Evolutionary conservation across 1,140 invertebrate species (phyloP), one percentile per base, ranked within the genome.

Genomic region (Brachionus plicatilis): DNA sequence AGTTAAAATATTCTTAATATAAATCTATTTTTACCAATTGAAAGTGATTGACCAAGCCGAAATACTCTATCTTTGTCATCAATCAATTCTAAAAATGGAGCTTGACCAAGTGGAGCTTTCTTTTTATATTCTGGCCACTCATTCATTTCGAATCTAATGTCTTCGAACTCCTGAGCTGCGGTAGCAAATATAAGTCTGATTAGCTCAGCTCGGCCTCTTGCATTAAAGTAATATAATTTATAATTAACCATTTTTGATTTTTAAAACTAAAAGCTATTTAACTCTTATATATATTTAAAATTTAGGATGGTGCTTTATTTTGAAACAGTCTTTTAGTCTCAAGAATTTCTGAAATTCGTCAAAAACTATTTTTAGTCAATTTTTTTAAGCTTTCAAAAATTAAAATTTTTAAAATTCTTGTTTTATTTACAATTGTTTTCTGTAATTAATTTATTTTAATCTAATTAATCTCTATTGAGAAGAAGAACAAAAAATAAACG

Each of bases 41-140:
- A 41, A 6, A 65, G 24, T 6, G 79, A 65, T 82, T 82, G 79
- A 29, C 50, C 50, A 68, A 82, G 37, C 17, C 41, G 56, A 33
- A 65, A 45, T 45, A 68, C 65, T 65, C 60, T 60, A 29, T 27
- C 41, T 17, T 45, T 45, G 37, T 82, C 79, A 29, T 82, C 43
- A 43, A 82, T 68, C 17, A 72, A 47, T 65, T 82, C 79, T 33
- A 84, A 27, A 24, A 76, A 43, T 33, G 83, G 86, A 24, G 85
- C 41, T 79, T 85, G 70, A 14, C 84, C 85, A 33, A 85, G 86
- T 7, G 86, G 86, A 12, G 84, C 84, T n/a, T 56, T 83, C 8
- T 72, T 82, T 82, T 87, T 87, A 14, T 84, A 56, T 1, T 83
- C 53, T 7, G 85, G 85, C 87, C 87, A 87, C 17, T 86, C 45